Conservation (phyloP, 92 coral and sea anemone species). For the Palythoa grandis region DNA sequence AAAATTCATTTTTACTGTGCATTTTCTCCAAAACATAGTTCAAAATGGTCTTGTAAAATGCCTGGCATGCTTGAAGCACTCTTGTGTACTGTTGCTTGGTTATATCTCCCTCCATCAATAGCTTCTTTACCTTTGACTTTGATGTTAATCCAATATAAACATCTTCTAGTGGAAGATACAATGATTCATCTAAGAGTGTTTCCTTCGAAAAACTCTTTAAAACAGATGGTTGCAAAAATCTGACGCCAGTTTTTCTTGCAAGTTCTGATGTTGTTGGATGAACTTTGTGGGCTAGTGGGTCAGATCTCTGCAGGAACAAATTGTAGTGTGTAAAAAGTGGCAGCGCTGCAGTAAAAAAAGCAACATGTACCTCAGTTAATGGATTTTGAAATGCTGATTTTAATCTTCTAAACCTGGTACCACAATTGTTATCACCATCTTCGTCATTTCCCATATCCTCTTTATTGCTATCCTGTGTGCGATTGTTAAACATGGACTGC, state of each 20-base stretch:
- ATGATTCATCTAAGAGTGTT: background rate
- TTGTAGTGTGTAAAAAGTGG: constrained; percentile 35
- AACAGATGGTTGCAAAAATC: constrained; percentile 9
- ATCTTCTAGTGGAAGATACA: constrained; percentile 13
- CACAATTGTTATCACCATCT: constrained; percentile 6
- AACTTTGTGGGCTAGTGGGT: constrained; percentile 40
- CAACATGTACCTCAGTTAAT: constrained; percentile 28
- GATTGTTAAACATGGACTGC: constrained; percentile 18
- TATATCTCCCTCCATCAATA: constrained; percentile 14
- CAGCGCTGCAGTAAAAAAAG: constrained; percentile 21
- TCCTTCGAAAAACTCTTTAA: too few species aligned
- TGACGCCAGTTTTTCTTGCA: background rate
- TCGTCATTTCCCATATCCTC: background rate
- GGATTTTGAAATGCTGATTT: constrained; percentile 28
- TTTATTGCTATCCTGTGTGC: constrained; percentile 1
- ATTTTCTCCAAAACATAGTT: background rate
- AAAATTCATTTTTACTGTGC: background rate
- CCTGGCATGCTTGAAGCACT: constrained; percentile 7
- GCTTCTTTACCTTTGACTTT: constrained; percentile 6
- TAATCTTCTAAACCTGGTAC: constrained; percentile 17
- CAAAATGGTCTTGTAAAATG: constrained; percentile 5
- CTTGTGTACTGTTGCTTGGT: constrained; percentile 6
- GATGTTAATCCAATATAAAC: constrained; percentile 27
- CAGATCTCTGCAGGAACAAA: constrained; percentile 41
- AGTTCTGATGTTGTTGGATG: background rate